Base-by-base conservation (phyloP, 2,888 invertebrate species). In the Eristalis pertinax region DNA sequence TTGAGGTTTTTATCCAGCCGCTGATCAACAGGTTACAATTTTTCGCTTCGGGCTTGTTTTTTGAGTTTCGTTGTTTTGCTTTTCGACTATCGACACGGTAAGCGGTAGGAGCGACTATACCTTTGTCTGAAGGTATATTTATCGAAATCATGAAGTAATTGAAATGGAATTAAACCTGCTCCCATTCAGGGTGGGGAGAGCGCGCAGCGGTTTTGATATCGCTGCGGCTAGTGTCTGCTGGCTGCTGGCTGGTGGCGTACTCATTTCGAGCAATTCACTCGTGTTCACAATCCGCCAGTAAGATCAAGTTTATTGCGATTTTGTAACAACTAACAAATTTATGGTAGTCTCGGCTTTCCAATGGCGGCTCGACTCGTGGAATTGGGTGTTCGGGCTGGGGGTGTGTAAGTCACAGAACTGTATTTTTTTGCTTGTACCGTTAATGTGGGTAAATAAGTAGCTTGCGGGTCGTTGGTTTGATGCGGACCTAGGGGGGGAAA, bases 251-350 rank as follows among this genome's bases (percentile, higher is more conserved):
- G 72, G 35, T 87, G 83, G 79, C 35, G 60, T 69, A 84, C 68
- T 84, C 84, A 63, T 67, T 76, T 41, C 35, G 32, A 70, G 62
- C 64, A 22, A 15, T 70, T 32, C 22, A 65, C 84, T 80, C 79
- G 87, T 87, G 87, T 80, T 80, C 87, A 84, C 79, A 87, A 87
- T 80, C 87, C 87, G 79, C 64, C 64, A 67, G 84, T 87, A 87
- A 87, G 87, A 87, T 87, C 87, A 87, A 87, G 87, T 87, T 87
- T 87, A 87, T 84, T 84, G 87, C 72, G 87, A 87, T 87, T 87
- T 87, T 80, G 87, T 84, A 87, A 87, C 68, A 76, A 77, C 79
- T 58, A 80, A 80, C 84, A 56, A 84, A 87, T 87, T 84, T 80
- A 87, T 83, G 84, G 83, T 56, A 69, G 76, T 80, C 56, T 76